Percentiles rank a stretch among this genome's conserved stretches.
Evolutionary conservation across 2,797 vertebrate genomes (phyloP).

Genomic region (Intellagama lesueurii): DNA sequence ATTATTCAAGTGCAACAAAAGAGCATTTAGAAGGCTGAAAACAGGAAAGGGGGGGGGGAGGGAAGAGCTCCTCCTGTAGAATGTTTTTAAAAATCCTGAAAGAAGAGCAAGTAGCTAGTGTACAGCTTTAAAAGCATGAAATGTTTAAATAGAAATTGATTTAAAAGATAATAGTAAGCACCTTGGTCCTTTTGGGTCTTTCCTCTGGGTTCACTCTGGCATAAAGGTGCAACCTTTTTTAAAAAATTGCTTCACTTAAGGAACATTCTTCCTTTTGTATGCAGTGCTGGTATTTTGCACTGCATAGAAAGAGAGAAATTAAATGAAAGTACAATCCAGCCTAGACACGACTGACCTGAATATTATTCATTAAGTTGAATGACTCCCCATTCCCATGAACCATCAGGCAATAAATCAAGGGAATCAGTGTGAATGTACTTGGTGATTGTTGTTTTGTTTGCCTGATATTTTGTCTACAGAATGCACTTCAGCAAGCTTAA

Average conservation of each 20-base stretch:
- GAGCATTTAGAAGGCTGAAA: neutral
- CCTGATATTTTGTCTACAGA: constrained; percentile 14
- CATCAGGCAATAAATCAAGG: constrained; percentile 39
- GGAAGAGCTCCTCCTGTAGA: neutral
- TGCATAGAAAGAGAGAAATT: neutral
- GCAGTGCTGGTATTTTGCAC: neutral
- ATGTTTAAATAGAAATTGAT: neutral
- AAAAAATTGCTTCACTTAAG: neutral
- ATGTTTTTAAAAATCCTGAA: neutral
- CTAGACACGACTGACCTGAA: neutral
- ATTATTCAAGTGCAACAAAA: neutral
- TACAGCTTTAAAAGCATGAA: neutral
- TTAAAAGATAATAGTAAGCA: neutral
- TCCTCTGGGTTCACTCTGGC: neutral
- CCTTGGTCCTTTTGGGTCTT: neutral
- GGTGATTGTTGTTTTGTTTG: constrained; percentile 34
- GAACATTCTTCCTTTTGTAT: neutral
- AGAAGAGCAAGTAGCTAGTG: neutral
- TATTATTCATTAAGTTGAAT: constrained; percentile 39
- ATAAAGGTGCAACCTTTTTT: neutral
- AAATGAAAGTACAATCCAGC: constrained; percentile 3
- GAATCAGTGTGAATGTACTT: constrained; percentile 11
- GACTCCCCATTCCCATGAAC: constrained; percentile 22
- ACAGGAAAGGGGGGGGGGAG: neutral
- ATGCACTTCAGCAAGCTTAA: neutral